Percentiles rank a stretch among this genome's conserved stretches.
These are phyloP conservation scores for Latrodectus hesperus DNA, from an alignment of 2,888 invertebrate species.

Conservation along the genomic window DNA sequence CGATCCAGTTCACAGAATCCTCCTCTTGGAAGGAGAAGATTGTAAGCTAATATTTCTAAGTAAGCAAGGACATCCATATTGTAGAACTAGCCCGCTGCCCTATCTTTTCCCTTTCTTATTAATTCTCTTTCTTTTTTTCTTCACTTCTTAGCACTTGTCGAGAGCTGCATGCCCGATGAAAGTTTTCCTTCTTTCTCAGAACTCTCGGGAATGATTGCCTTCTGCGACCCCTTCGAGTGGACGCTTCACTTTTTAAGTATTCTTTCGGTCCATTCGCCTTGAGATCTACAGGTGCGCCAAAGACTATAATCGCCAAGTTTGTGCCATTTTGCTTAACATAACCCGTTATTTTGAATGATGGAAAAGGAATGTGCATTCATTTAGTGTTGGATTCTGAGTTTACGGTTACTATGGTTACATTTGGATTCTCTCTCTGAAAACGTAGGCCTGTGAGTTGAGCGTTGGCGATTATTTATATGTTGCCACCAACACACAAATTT, in stretches of 20 bases:
- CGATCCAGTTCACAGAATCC: neutral
- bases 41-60: neutral
- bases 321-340: neutral
- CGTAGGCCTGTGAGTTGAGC: neutral
- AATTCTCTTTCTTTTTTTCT: neutral
- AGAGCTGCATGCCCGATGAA: no score
- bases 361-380: neutral
- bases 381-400: neutral
- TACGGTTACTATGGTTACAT: neutral
- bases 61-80: neutral
- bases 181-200: neutral
- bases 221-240: neutral
- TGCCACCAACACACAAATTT: no score
- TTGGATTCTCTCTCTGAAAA: neutral
- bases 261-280: slow-evolving; percentile 15
- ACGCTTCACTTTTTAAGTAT: neutral
- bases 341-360: neutral
- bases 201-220: neutral
- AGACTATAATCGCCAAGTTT: slow-evolving; percentile 4
- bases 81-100: no score
- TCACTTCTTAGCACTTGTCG: no score
- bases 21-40: neutral
- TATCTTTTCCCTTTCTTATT: no score
- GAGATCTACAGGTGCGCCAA: slow-evolving; percentile 36
- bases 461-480: neutral